Evolutionary conservation across 2,797 vertebrate genomes (phyloP), one percentile per base, ranked within the genome.

Genomic region (Halcyon leucocephala): DNA sequence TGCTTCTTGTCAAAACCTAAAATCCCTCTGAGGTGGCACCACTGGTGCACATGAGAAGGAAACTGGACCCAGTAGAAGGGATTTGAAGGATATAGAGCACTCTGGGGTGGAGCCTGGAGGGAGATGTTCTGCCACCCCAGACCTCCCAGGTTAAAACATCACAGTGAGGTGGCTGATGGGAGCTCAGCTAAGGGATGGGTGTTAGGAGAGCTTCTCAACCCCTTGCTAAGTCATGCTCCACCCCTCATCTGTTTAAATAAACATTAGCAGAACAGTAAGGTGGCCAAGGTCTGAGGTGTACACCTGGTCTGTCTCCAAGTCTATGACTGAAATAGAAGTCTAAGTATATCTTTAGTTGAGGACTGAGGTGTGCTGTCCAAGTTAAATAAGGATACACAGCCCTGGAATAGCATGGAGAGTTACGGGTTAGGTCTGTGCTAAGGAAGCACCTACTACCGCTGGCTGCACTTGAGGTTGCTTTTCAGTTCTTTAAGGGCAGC

Each of bases 201-300:
- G 0, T 62, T 37, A 69, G 42, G 25, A 93, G 42, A 82, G 31
- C 51, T 82, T 90, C 74, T 87, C 44, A 87, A 35, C 14, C 12
- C 14, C 37, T 82, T 83, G 26, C 60, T 76, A 72, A 44, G 57
- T 82, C 66, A 46, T 31, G 66, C 66, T 92, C 81, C 90, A 78
- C 78, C 64, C 52, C 37, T 90, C 49, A 28, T 28, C 62, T 14
- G 2, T 33, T 91, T 85, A 94, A 80, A 82, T 62, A 93, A 95
- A 61, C 91, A 82, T 70, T 82, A 90, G 41, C 61, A 72, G 60
- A 78, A 73, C 24, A 54, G 66, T n/a, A 73, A 92, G 41, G 62
- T 94, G 85, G 91, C 73, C 77, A 88, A 90, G 58, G 66, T 84
- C 82, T 95, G 93, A 94, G 83, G 86, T 80, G 81, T 61, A 64